These are phyloP conservation scores for Conopomorpha cramerella DNA, from an alignment of 1,140 invertebrate genomes.

Conservation along the genomic window DNA sequence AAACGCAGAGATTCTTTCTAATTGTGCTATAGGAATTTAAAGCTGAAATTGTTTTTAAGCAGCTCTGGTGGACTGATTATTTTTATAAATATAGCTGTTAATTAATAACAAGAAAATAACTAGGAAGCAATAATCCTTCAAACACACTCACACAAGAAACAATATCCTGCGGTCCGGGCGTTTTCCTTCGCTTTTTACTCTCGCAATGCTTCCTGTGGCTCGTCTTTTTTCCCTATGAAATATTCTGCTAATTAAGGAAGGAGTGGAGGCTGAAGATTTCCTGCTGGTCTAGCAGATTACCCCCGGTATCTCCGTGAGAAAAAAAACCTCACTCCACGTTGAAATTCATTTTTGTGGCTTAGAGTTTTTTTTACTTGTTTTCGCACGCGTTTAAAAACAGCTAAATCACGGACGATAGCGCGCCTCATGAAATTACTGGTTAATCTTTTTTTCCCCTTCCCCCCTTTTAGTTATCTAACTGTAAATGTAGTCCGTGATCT, in stretches of 20 bases:
- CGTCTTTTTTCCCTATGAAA: constrained; percentile 33
- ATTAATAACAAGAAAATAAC: no score
- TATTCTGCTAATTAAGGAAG: constrained; percentile 54
- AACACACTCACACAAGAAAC: no score
- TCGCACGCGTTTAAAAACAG: not conserved
- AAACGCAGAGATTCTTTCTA: no score
- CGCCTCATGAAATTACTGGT: no score
- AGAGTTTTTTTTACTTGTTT: constrained; percentile 12
- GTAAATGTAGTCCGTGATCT: no score
- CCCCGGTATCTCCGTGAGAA: constrained; percentile 27
- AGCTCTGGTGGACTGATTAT: no score
- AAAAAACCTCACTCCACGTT: constrained; percentile 29
- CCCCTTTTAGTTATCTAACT: no score
- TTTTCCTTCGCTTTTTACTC: constrained; percentile 25
- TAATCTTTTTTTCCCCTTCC: no score
- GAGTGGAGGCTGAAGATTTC: constrained; percentile 47
- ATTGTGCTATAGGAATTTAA: no score
- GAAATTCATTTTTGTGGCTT: constrained; percentile 26
- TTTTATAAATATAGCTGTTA: no score
- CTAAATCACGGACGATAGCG: not conserved
- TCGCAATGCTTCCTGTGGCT: constrained; percentile 38
- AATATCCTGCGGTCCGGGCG: no score
- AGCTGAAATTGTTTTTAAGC: no score
- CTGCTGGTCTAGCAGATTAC: constrained; percentile 40
- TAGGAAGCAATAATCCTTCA: constrained; percentile 23